Conservation (phyloP, 2,797 vertebrate genomes). For the Megaceryle alcyon region DNA sequence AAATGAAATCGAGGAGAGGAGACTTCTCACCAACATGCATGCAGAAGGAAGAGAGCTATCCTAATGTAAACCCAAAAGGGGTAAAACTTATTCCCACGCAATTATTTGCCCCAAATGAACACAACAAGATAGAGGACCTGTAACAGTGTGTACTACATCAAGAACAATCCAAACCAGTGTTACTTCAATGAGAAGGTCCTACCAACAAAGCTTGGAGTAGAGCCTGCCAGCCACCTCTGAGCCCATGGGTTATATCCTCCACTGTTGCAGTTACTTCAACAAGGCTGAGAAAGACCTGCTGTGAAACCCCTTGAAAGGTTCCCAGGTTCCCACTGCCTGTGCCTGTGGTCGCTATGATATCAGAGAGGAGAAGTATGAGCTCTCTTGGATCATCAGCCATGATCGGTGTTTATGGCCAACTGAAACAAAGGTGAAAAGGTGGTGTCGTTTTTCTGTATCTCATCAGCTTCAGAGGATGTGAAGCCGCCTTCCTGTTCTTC, state of each 20-base stretch:
- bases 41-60: not conserved
- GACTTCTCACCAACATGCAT: not conserved
- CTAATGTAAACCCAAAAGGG: not conserved
- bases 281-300: not conserved
- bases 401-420: not conserved
- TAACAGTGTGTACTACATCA: not conserved
- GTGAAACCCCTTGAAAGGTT: not conserved
- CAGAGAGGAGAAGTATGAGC: not conserved
- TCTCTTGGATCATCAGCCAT: not conserved
- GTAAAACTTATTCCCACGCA: not conserved
- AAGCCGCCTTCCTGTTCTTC: conserved; percentile 6
- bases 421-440: not conserved
- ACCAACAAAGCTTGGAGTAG: not conserved
- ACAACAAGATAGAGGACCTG: fast-evolving
- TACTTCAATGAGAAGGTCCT: not conserved
- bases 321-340: not conserved
- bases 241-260: not conserved
- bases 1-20: not conserved
- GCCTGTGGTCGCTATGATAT: not conserved
- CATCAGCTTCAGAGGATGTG: not conserved
- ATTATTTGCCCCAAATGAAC: not conserved
- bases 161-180: not conserved
- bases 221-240: not conserved
- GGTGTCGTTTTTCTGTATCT: fast-evolving
- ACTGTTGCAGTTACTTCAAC: not conserved